Evolutionary conservation across 2,797 vertebrate species (phyloP), one percentile per base, ranked within the genome.

Genomic region (Leptodactylus fallax): DNA sequence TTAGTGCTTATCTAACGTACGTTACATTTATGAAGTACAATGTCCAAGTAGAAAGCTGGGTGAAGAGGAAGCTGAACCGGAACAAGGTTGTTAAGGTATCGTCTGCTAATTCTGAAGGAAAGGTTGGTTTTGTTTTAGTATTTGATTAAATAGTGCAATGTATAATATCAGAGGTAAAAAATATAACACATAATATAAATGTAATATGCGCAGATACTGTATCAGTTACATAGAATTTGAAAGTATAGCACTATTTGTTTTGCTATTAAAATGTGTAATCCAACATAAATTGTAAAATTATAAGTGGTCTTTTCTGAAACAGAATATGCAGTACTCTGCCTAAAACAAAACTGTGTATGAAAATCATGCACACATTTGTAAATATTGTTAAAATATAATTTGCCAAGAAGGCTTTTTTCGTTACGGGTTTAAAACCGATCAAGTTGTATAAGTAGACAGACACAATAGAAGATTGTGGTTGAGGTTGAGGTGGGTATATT

Each of bases 21-120:
- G 98, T 99, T 90, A 91, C 97, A 92, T 99, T 99, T 94, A 99
- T 99, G 98, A 99, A 99, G 94, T 99, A 94, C 95, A 99, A 99
- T 90, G 91, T 95, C 89, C 95, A 91, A 49, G 94, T 99, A 2
- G 98, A 99, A 95, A 90, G 91, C 88, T 93, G 95, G 81, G 96
- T 96, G 93, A 99, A 99, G 93, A 91, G 92, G 77, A 91, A 97
- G 92, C 91, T 98, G 87, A 96, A 92, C 95, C 96, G 96, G 93
- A 99, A 99, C 94, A 97, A 98, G 92, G 97, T 99, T 91, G 96
- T 99, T 93, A 98, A 99, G 92, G 98, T 97, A 91, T 90, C 93
- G 86, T 90, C 91, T 14, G 78, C 92, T 79, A 93, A 96, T 87
- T 91, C 93, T 90, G 97, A 97, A 91, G 96, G 95, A 91, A 99